Conservation (phyloP, 2,113 vertebrate genomes). For the Odontesthes bonariensis region DNA sequence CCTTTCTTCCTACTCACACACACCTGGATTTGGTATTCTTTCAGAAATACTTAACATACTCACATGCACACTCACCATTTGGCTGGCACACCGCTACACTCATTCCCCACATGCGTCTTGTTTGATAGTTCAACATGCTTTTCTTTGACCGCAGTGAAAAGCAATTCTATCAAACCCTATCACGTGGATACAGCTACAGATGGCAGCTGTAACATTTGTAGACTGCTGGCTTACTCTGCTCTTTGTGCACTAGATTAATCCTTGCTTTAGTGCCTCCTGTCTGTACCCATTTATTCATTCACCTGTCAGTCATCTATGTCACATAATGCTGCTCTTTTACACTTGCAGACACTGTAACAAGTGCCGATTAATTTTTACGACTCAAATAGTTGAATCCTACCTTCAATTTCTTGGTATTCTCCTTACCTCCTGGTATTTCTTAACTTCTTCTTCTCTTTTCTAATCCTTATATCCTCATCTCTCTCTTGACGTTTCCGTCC, state of each 20-base stretch:
- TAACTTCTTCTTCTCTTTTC: constrained; percentile 33
- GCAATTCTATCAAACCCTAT: constrained; percentile 73
- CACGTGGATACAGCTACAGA: constrained; percentile 50
- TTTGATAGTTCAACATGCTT: constrained; percentile 76
- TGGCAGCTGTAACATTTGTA: constrained; percentile 49
- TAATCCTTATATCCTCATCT: constrained; percentile 18
- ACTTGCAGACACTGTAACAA: background rate
- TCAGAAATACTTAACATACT: constrained; percentile 14
- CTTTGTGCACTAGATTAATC: constrained; percentile 49
- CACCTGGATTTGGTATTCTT: constrained; percentile 1
- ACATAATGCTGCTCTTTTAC: constrained; percentile 13
- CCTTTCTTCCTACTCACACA: background rate
- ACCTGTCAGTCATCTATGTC: constrained; percentile 69
- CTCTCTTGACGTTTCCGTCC: constrained; percentile 51
- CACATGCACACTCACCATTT: constrained; percentile 10
- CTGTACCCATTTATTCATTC: constrained; percentile 70
- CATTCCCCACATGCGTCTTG: constrained; percentile 58
- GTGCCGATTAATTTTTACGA: background rate
- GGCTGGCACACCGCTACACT: constrained; percentile 46
- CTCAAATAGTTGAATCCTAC: background rate
- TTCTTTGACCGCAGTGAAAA: constrained; percentile 66
- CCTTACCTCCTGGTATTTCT: constrained; percentile 14
- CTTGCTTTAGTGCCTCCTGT: constrained; percentile 70
- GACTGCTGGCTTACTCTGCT: constrained; percentile 36
- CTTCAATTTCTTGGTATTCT: constrained; percentile 10